Evolutionary conservation across 2,797 vertebrate genomes (phyloP).

Genomic region (Furcifer pardalis): DNA sequence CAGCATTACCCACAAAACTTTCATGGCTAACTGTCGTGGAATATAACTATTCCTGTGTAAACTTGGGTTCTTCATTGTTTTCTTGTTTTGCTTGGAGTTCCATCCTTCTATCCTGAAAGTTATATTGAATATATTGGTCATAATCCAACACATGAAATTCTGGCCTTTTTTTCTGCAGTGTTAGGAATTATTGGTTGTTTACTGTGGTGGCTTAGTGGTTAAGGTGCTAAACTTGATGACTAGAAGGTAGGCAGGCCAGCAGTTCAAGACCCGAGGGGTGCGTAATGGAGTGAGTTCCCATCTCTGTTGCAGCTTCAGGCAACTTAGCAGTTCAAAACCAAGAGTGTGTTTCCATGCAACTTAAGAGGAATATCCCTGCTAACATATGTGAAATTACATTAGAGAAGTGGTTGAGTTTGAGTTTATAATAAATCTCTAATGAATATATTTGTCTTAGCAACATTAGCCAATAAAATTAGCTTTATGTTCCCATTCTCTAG

Average conservation of each 20-base stretch:
- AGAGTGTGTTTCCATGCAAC: no score
- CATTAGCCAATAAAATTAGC: background rate
- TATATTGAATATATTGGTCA: background rate
- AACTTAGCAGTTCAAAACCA: no score
- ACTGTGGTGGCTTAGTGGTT: background rate
- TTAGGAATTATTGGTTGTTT: background rate
- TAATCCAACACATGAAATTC: background rate
- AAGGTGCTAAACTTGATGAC: no score
- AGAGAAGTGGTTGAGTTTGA: no score
- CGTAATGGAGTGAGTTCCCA: no score
- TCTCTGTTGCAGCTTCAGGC: no score
- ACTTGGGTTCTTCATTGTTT: background rate
- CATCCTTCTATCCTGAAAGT: background rate
- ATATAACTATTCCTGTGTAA: background rate
- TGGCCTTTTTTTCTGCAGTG: background rate
- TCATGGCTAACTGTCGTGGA: background rate
- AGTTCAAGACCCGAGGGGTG: no score
- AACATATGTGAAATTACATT: no score
- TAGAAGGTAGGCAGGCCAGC: no score
- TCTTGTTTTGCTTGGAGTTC: background rate
- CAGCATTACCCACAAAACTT: background rate
- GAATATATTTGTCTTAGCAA: background rate
- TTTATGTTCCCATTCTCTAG: background rate
- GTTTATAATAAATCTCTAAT: no score
- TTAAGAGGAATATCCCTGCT: no score